Base-by-base conservation (phyloP, 2,113 vertebrate species). In the Neolamprologus longior region DNA sequence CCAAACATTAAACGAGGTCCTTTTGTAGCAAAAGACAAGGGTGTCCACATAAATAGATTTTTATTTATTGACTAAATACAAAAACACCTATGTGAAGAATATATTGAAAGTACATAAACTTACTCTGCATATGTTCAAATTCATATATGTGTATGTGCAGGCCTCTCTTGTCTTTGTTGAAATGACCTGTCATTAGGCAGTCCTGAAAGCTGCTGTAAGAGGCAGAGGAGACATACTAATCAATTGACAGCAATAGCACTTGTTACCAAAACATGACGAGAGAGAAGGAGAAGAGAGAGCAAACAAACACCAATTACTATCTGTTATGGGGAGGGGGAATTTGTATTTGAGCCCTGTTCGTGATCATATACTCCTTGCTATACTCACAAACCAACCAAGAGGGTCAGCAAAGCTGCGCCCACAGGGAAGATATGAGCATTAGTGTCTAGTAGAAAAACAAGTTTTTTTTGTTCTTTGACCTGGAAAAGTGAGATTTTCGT, bases 251-350 rank as follows among this genome's bases (percentile, higher is more conserved):
- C 93, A 92, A 94, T 93, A 91, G 86, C 88, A 82, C 82, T 93
- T 86, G 93, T 95, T 93, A 91, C 88, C 88, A 83, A 78, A 81
- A 55, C 24, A 33, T 15, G 81, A 88, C 89, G 87, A 88, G 84
- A 90, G 85, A 92, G 93, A 92, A 85, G 73, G 92, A 91, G 89
- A 84, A 83, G 82, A 84, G 88, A 93, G 87, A 82, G 89, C 89
- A 94, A 95, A 96, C 93, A 96, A 95, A 96, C 93, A 92, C 91
- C 92, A 93, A 94, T 96, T 95, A 94, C 90, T 91, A 92, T 92
- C 92, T 7, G 55, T 94, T 93, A 93, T 6, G 31, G 85, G 47
- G 73, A 92, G 81, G 57, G 63, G 55, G 80, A 42, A 85, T 79
- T 86, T 79, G 54, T 90, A 89, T 91, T 92, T 90, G 47, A 81